phyloP scores from a whole-genome alignment of 2,797 vertebrate species.

The Oophaga sylvatica region DNA sequence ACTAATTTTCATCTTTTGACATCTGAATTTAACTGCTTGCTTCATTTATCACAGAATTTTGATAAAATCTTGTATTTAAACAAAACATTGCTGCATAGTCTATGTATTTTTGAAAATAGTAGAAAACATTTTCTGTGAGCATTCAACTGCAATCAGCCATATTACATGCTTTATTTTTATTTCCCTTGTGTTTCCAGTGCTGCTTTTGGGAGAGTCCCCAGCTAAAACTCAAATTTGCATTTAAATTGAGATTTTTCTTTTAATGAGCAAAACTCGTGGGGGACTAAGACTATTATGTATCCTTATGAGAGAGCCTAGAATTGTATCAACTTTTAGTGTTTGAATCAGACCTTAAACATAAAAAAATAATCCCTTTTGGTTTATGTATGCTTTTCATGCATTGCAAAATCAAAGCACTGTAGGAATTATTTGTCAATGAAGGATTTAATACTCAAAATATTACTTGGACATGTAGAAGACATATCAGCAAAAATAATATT shows the following conservation, averaged over 20 bases:
- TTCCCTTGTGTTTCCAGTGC: constrained; percentile 69
- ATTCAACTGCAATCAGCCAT: constrained; percentile 66
- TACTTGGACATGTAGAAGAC: constrained; percentile 79
- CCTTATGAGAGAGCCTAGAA: constrained; percentile 73
- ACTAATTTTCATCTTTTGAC: too few relatives aligned
- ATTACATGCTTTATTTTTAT: constrained; percentile 71
- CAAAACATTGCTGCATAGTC: constrained; percentile 29
- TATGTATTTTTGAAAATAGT: constrained; percentile 47
- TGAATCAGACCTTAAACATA: constrained; percentile 65
- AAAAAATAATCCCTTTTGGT: constrained; percentile 51
- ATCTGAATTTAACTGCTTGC: background rate
- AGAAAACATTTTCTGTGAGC: constrained; percentile 44
- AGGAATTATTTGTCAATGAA: constrained; percentile 5
- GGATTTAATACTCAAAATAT: constrained; percentile 74
- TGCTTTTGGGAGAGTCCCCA: constrained; percentile 73
- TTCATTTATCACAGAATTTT: constrained; percentile 14
- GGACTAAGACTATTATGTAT: constrained; percentile 79
- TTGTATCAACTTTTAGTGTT: constrained; percentile 74
- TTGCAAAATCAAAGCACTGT: constrained; percentile 19
- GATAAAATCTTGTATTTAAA: constrained; percentile 14
- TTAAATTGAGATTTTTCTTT: constrained; percentile 80
- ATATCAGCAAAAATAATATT: constrained; percentile 82
- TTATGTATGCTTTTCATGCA: background rate
- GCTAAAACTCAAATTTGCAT: constrained; percentile 80
- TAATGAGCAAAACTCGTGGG: constrained; percentile 81